These are phyloP conservation scores for Euleptes europaea DNA, from an alignment of 2,113 vertebrate genomes.

Conservation along the genomic window DNA sequence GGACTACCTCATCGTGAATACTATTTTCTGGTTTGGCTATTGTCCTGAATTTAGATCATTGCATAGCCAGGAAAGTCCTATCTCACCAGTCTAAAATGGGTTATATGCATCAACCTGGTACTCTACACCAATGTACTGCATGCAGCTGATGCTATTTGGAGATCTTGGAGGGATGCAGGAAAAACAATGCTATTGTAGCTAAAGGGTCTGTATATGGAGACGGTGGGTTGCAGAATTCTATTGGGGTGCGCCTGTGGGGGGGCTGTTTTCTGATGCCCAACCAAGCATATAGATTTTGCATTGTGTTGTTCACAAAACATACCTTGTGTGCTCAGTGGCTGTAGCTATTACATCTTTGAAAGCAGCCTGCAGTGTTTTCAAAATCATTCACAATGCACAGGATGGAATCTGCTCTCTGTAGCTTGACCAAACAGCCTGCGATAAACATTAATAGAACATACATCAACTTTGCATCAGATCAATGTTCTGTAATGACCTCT, in stretches of 20 bases:
- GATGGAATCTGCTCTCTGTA: neutral
- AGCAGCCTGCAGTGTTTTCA: neutral
- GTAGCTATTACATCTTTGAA: neutral
- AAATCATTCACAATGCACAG: too few relatives aligned
- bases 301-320: neutral
- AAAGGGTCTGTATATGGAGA: neutral
- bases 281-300: neutral
- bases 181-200: neutral
- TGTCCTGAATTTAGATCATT: neutral
- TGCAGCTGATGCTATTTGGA: neutral
- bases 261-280: neutral
- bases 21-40: neutral
- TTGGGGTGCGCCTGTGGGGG: neutral
- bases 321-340: neutral
- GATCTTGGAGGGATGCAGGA: neutral
- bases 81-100: neutral
- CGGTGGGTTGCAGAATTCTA: neutral
- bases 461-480: neutral
- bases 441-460: neutral
- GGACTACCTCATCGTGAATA: neutral
- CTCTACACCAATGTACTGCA: neutral
- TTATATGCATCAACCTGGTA: neutral
- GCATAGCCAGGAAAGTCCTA: neutral
- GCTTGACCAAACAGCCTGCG: neutral
- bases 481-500: neutral